Base-by-base conservation (phyloP, 2,797 vertebrate genomes). In the Eurystomus glaucurus region DNA sequence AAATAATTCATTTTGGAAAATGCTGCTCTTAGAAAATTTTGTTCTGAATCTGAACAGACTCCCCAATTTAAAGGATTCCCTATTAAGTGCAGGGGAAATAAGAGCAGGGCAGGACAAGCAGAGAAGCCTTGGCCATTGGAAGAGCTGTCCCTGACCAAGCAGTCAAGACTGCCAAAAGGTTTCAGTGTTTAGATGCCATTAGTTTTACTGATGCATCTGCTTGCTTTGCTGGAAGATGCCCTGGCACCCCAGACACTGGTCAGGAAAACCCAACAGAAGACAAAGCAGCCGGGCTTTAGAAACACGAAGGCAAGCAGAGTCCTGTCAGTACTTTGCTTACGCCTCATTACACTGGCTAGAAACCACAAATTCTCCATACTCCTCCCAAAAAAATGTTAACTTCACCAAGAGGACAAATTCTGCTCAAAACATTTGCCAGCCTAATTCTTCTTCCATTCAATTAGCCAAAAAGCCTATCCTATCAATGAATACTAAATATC, bases 291-390 rank as follows among this genome's bases (percentile, higher is more conserved):
- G 84, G 37, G 23, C 17, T 75, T 76, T 61, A 69, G 37, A 90
- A 87, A 33, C 13, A 50, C 9, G 41, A 54, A 80, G 43, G 43
- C 28, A 68, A 84, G 23, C n/a, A 46, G 17, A 82, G 11, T 23
- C 11, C 16, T 72, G 4, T 9, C 29, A 15, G 15, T 51, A 58
- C 11, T 29, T 43, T 18, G 25, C 0, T 0, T 45, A 18, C 5
- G 18, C 37, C 51, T 62, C 4, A 0, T n/a, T 48, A 79, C 1
- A 0, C 21, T 51, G 39, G 35, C 17, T 33, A 81, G 13, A 84
- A 74, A 70, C 2, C 4, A 54, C 5, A 1, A 35, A 19, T 26
- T 29, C 82, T 52, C 25, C 52, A 45, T 23, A 41, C 12, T 25
- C 9, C 6, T 9, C 16, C 15, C 0, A 26, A 46, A 14, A 68